Percentiles rank a stretch among this genome's conserved stretches.
These are phyloP conservation scores for Sylvilagus floridanus DNA, from an alignment of 2,797 vertebrate genomes.

Conservation along the genomic window DNA sequence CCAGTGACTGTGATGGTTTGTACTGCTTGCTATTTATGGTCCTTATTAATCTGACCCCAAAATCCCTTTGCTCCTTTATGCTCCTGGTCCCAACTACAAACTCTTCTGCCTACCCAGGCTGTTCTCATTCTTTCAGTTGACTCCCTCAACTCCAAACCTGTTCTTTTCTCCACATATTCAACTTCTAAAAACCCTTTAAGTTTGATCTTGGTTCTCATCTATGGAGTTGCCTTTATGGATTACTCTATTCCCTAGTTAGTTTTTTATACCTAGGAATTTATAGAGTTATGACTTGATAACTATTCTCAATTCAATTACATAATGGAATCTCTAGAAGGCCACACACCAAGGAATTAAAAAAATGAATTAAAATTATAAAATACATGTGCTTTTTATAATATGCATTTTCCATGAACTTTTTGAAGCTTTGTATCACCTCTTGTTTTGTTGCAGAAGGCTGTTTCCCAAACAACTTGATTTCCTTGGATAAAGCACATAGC, in stretches of 20 bases:
- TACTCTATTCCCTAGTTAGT: not conserved
- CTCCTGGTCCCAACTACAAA: not conserved
- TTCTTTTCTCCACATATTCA: not conserved
- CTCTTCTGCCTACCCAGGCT: not conserved
- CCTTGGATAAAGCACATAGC: conserved; percentile 16
- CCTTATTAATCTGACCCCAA: not conserved
- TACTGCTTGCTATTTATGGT: not conserved
- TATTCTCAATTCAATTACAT: conserved; percentile 1
- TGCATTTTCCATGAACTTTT: no score
- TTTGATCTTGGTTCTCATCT: not conserved
- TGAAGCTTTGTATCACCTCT: not conserved
- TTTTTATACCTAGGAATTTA: not conserved
- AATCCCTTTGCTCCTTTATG: not conserved
- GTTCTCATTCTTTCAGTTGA: conserved; percentile 2
- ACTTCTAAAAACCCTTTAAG: not conserved
- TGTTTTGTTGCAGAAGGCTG: conserved; percentile 50
- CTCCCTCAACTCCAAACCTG: not conserved
- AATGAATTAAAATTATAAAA: no score
- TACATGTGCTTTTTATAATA: no score
- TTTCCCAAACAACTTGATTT: conserved; percentile 9
- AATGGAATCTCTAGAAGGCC: not conserved
- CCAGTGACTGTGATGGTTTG: not conserved
- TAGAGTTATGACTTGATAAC: not conserved
- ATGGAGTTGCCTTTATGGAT: not conserved
- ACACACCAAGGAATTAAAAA: no score